A percentile compares a stretch with the other conserved stretches of the same genome.
phyloP scores from a whole-genome alignment of 2,113 vertebrate genomes.

The Thalassoma bifasciatum region DNA sequence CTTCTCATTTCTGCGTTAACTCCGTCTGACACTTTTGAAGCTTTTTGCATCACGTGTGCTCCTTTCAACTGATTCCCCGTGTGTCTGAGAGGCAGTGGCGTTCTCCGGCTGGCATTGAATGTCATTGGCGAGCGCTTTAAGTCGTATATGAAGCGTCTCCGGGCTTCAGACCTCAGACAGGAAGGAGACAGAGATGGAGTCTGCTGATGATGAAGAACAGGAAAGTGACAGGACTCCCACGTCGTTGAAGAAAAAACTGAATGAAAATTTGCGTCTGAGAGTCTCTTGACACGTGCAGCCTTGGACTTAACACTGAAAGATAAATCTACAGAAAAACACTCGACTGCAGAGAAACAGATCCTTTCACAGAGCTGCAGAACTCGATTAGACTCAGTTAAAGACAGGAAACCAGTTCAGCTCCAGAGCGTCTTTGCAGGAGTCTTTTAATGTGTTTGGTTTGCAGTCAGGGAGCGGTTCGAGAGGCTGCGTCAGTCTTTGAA shows the following conservation, averaged over 20 bases:
- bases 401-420: slow-evolving; percentile 8
- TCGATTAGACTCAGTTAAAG: slow-evolving; percentile 9
- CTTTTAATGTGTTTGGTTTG: slow-evolving; percentile 10
- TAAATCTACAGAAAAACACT: slow-evolving; percentile 10
- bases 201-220: slow-evolving; percentile 49
- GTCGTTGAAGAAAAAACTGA: slow-evolving; percentile 11
- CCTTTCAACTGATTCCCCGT: slow-evolving; percentile 44
- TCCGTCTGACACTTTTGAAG: slow-evolving; percentile 25
- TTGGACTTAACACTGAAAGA: slow-evolving; percentile 28
- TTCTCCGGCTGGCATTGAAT: slow-evolving; percentile 43
- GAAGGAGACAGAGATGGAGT: slow-evolving; percentile 49
- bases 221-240: slow-evolving; percentile 52
- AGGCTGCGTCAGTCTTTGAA: slow-evolving; percentile 12
- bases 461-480: slow-evolving; percentile 9
- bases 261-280: slow-evolving; percentile 26
- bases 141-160: slow-evolving; percentile 39
- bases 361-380: slow-evolving; percentile 14
- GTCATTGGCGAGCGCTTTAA: slow-evolving; percentile 40
- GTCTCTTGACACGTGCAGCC: slow-evolving; percentile 12
- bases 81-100: slow-evolving; percentile 34
- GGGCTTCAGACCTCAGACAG: slow-evolving; percentile 42
- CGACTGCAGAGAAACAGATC: slow-evolving; percentile 14
- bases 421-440: slow-evolving; percentile 15
- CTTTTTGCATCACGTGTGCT: slow-evolving; percentile 23
- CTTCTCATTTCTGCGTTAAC: slow-evolving; percentile 11